Percentiles rank a stretch among this genome's conserved stretches.
Conservation (phyloP, 2,113 vertebrate genomes). For the Narcine bancroftii region DNA sequence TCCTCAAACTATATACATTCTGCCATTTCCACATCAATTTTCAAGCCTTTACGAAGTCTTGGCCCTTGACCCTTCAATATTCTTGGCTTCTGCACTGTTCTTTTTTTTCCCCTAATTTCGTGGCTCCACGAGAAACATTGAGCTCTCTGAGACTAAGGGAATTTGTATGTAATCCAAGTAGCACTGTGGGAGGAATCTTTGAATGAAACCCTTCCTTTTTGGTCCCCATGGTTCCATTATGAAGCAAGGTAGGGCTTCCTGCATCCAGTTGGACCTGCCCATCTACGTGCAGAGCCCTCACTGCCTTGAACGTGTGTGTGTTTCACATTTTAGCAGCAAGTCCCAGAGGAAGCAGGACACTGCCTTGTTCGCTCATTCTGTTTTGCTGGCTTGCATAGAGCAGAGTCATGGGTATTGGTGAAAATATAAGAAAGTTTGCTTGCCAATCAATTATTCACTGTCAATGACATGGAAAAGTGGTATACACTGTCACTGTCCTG, state of each 20-base stretch:
- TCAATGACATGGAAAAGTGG: neutral
- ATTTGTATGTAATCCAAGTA: constrained; percentile 30
- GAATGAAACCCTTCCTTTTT: constrained; percentile 31
- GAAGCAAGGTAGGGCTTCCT: constrained; percentile 32
- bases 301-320: neutral
- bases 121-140: constrained; percentile 7
- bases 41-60: neutral
- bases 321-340: constrained; percentile 9
- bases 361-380: neutral
- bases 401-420: neutral
- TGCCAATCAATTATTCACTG: neutral
- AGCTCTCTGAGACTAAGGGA: constrained; percentile 29
- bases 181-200: constrained; percentile 33
- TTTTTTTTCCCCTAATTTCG: neutral
- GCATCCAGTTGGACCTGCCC: constrained; percentile 22
- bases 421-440: neutral
- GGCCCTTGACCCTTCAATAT: constrained; percentile 4
- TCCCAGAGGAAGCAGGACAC: constrained; percentile 16
- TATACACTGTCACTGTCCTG: neutral
- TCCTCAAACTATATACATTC: neutral
- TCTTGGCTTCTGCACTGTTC: neutral
- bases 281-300: constrained; percentile 23
- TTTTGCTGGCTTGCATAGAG: neutral
- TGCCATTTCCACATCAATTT: neutral
- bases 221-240: constrained; percentile 26